phyloP scores from a whole-genome alignment of 2,113 vertebrate genomes.

The Pardalotus punctatus region DNA sequence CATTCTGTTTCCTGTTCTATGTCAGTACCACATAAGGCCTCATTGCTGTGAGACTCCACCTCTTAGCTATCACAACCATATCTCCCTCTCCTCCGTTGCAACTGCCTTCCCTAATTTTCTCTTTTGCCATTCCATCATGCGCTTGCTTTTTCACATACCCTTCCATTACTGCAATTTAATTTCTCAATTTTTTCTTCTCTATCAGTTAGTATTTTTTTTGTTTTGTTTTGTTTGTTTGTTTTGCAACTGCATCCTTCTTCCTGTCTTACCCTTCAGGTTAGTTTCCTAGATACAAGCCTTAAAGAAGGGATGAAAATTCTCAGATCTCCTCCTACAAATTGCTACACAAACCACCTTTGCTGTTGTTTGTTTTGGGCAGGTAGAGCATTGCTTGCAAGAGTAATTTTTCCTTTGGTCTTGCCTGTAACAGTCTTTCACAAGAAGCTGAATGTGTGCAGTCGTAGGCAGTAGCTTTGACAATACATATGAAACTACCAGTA shows the following conservation, averaged over 20 bases:
- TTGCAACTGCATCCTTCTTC: neutral
- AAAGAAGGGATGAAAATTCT: neutral
- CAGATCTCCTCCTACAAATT: neutral
- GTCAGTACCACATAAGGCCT: neutral
- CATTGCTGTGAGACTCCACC: neutral
- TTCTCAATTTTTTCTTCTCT: neutral
- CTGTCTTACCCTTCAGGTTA: neutral
- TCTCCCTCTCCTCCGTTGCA: neutral
- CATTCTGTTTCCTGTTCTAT: neutral
- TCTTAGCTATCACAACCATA: neutral
- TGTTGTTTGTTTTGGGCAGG: slow-evolving; percentile 33
- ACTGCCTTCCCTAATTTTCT: neutral
- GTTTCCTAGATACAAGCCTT: slow-evolving; percentile 4
- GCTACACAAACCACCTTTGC: neutral
- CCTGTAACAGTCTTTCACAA: slow-evolving; percentile 40
- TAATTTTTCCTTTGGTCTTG: slow-evolving; percentile 12
- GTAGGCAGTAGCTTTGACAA: slow-evolving; percentile 26
- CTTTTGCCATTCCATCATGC: neutral
- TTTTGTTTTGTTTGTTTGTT: neutral
- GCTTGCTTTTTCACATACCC: neutral
- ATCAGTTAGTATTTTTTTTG: neutral
- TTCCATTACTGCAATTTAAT: neutral
- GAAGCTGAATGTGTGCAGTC: neutral
- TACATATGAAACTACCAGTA: neutral
- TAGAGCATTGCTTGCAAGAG: neutral